phyloP scores from a whole-genome alignment of 2,113 vertebrate genomes.

The Emydocephalus ijimae region DNA sequence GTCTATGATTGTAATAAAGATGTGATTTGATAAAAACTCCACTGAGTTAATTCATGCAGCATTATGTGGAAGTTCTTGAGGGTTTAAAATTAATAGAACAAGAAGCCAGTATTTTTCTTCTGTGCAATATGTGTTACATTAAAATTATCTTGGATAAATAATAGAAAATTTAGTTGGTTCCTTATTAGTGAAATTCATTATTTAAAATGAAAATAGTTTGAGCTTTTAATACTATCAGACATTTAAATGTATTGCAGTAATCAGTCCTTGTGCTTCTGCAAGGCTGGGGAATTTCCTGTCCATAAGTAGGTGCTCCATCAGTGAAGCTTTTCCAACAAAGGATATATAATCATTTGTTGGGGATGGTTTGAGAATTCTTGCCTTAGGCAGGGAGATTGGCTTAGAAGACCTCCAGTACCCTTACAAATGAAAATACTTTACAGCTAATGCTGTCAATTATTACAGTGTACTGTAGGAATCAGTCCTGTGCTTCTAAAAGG shows the following conservation, averaged over 20 bases:
- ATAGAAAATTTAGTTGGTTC: neutral
- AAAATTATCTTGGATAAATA: neutral
- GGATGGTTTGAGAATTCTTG: neutral
- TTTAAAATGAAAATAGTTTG: neutral
- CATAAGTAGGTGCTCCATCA: neutral
- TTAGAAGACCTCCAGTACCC: neutral
- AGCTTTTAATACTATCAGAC: neutral
- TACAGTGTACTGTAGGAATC: neutral
- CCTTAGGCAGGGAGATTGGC: neutral
- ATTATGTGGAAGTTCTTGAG: conserved; percentile 43
- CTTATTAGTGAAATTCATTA: neutral
- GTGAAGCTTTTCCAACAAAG: neutral
- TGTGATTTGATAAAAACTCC: neutral
- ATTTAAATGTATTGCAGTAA: neutral
- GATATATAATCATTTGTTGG: neutral
- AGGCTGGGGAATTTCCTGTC: neutral
- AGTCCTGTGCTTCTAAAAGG: neutral
- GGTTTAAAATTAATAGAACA: conserved; percentile 28
- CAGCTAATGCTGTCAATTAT: neutral
- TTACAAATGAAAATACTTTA: neutral
- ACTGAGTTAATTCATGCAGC: conserved; percentile 19
- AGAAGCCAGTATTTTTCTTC: conserved; percentile 42
- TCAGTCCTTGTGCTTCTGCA: neutral
- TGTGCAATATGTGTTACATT: conserved; percentile 20
- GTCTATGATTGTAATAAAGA: too few relatives aligned